These are phyloP conservation scores for Poeciliopsis presidionis DNA, from an alignment of 2,797 vertebrate species.

Conservation along the genomic window DNA sequence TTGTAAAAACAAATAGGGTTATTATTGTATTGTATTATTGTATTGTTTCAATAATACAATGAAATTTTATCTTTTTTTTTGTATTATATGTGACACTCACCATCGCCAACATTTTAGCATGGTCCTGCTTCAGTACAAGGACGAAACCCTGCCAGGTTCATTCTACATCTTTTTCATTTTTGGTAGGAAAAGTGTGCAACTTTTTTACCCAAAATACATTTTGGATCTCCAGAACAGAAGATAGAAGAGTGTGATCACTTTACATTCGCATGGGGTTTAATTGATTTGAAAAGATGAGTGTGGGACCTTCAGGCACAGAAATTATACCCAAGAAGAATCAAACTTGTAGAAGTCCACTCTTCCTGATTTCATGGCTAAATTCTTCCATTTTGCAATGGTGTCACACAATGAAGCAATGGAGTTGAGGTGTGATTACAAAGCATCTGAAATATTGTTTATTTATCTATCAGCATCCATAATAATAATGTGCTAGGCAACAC, in stretches of 20 bases:
- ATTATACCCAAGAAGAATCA: background rate
- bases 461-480: background rate
- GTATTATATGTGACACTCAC: background rate
- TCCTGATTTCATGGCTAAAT: background rate
- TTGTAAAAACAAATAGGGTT: no score
- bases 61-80: background rate
- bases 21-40: no score
- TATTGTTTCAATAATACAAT: background rate
- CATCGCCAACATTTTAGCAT: background rate
- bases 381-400: background rate
- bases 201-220: background rate
- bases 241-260: background rate
- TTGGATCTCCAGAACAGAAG: background rate
- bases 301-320: background rate
- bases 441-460: background rate
- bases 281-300: background rate
- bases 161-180: background rate
- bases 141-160: background rate
- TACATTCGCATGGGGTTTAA: background rate
- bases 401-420: background rate
- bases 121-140: background rate
- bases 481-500: background rate
- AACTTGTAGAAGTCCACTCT: background rate
- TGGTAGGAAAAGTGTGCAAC: background rate
- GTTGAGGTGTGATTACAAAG: background rate